phyloP scores from a whole-genome alignment of 2,113 vertebrate species.

The Lycocorax pyrrhopterus region DNA sequence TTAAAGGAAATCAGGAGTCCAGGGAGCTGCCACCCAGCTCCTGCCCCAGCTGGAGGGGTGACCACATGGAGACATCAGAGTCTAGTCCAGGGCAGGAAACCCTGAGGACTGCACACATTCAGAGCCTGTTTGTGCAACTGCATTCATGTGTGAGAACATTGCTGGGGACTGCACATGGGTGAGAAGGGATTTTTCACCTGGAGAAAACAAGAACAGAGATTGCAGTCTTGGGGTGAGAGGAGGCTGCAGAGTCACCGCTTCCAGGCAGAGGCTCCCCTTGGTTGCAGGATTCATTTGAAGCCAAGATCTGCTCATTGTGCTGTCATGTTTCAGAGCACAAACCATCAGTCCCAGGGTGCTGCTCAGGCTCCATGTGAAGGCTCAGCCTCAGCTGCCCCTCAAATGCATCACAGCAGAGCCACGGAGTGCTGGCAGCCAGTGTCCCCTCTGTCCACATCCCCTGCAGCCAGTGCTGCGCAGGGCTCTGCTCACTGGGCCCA shows the following conservation, averaged over 20 bases:
- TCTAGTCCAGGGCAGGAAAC: not conserved
- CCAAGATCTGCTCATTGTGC: not conserved
- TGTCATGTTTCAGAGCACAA: not conserved
- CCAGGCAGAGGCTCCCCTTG: not conserved
- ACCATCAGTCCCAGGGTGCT: not conserved
- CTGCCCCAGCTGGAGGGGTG: not conserved
- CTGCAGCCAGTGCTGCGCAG: not conserved
- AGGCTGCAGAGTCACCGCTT: not conserved
- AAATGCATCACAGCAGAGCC: accelerated
- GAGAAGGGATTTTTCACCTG: not conserved
- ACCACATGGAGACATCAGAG: not conserved
- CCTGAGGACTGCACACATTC: not conserved
- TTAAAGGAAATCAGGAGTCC: not conserved
- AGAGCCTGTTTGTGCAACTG: not conserved
- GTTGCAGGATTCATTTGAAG: not conserved
- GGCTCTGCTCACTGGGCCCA: not conserved
- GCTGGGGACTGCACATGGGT: not conserved
- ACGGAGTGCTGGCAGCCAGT: accelerated
- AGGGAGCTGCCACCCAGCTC: not conserved
- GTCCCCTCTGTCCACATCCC: not conserved
- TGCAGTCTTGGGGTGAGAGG: not conserved
- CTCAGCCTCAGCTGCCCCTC: not conserved
- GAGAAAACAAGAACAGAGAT: not conserved
- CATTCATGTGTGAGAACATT: not conserved
- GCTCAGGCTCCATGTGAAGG: not conserved